A percentile compares a stretch with the other conserved stretches of the same genome.
Conservation (phyloP, 2,888 invertebrate species). For the Pachliopta kotzebuea region DNA sequence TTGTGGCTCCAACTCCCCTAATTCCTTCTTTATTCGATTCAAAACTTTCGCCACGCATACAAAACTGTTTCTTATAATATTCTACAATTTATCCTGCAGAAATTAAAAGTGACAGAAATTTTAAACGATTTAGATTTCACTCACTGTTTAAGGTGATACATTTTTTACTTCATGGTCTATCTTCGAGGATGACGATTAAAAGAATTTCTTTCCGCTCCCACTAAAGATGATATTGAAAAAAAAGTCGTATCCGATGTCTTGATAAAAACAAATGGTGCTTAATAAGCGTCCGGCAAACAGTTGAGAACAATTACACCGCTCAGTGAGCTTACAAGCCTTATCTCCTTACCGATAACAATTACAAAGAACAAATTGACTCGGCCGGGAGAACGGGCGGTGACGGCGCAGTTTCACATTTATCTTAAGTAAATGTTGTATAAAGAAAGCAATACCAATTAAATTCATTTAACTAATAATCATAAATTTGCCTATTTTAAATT, state of each 20-base stretch:
- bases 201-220: neutral
- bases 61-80: slow-evolving; percentile 57
- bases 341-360: slow-evolving; percentile 25
- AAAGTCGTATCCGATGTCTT: slow-evolving; percentile 1
- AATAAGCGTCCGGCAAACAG: slow-evolving; percentile 23
- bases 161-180: too few species aligned
- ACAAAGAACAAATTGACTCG: slow-evolving; percentile 28
- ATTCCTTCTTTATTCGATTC: slow-evolving; percentile 57
- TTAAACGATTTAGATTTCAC: too few species aligned
- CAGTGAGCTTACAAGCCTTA: slow-evolving; percentile 26
- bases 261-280: slow-evolving; percentile 24
- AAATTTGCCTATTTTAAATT: neutral
- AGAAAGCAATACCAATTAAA: neutral
- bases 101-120: slow-evolving; percentile 30
- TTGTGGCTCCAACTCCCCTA: slow-evolving; percentile 56
- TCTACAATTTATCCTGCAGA: slow-evolving; percentile 41
- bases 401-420: slow-evolving; percentile 11
- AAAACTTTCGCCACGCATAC: slow-evolving; percentile 58
- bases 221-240: neutral
- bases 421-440: neutral
- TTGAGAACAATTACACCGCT: slow-evolving; percentile 27
- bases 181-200: too few species aligned
- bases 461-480: neutral
- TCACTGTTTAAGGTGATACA: too few species aligned
- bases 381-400: slow-evolving; percentile 16